These are phyloP conservation scores for Tenebrio molitor DNA, from an alignment of 1,140 invertebrate genomes.

Conservation along the genomic window DNA sequence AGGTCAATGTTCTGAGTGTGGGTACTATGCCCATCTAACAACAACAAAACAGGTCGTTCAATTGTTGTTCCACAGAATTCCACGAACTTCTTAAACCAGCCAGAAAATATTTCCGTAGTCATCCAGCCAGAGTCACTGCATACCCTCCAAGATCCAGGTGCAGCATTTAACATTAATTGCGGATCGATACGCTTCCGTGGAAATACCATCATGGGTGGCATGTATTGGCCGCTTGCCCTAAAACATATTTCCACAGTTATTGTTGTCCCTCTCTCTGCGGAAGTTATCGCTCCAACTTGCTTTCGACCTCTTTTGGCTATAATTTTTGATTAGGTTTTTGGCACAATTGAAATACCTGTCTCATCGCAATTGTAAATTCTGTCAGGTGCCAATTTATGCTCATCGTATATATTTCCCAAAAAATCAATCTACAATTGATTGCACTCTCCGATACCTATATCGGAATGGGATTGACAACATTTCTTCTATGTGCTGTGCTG, in stretches of 20 bases:
- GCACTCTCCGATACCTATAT: too few species aligned
- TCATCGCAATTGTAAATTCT: conserved; percentile 38
- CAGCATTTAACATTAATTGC: conserved; percentile 50
- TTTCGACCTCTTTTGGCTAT: conserved; percentile 27
- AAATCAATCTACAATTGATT: too few species aligned
- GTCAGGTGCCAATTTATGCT: not conserved
- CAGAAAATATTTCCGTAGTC: conserved; percentile 60
- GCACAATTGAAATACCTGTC: not conserved
- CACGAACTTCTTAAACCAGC: conserved; percentile 63
- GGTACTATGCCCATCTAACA: conserved; percentile 61
- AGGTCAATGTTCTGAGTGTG: conserved; percentile 61
- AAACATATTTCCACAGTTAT: conserved; percentile 56
- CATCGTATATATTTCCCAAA: conserved; percentile 5
- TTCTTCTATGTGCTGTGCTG: too few species aligned
- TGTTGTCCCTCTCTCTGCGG: conserved; percentile 56
- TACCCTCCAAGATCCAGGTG: conserved; percentile 55
- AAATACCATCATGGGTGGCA: conserved; percentile 58
- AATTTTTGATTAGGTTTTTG: conserved; percentile 17
- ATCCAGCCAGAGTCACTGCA: conserved; percentile 63
- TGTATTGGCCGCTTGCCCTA: not conserved
- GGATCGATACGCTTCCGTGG: conserved; percentile 45
- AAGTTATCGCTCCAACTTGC: conserved; percentile 48
- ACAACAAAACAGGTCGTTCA: conserved; percentile 58
- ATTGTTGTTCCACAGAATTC: conserved; percentile 51
- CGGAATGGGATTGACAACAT: too few species aligned